Evolutionary conservation across 2,888 invertebrate species (phyloP).

Genomic region (Atrina japonica): DNA sequence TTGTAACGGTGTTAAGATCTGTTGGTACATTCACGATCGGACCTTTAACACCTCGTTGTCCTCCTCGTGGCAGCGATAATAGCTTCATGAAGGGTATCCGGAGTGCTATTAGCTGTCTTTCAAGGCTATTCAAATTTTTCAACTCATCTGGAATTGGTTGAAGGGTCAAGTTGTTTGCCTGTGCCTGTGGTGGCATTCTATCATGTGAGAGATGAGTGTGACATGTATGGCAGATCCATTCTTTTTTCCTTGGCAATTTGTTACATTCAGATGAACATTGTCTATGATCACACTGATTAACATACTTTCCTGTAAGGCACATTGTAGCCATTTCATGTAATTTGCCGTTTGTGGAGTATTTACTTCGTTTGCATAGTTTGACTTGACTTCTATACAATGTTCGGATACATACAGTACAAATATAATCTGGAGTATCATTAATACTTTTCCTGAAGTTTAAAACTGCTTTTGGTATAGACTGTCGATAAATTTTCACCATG

Average conservation of each 20-base stretch:
- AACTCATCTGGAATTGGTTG: conserved; percentile 10
- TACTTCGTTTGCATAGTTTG: conserved; percentile 6
- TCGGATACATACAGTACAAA: conserved; percentile 15
- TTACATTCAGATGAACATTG: neutral
- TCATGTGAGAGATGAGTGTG: neutral
- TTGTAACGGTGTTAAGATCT: conserved; percentile 12
- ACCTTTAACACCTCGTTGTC: conserved; percentile 26
- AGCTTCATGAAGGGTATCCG: conserved; percentile 28
- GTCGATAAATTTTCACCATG: too few species aligned
- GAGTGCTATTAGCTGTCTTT: conserved; percentile 25
- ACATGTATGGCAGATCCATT: conserved; percentile 32
- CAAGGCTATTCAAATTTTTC: conserved; percentile 6
- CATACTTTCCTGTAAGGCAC: conserved; percentile 14
- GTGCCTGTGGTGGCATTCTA: conserved; percentile 31
- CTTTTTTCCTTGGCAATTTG: neutral
- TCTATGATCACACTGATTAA: conserved; percentile 1
- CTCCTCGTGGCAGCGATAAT: conserved; percentile 24
- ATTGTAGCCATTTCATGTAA: neutral
- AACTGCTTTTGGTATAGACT: too few species aligned
- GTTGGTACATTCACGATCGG: conserved; percentile 19
- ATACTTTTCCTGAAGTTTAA: too few species aligned
- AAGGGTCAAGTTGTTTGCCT: conserved; percentile 10
- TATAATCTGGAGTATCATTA: neutral
- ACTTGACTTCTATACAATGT: conserved; percentile 11
- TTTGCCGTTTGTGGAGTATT: conserved; percentile 8